Base-by-base conservation (phyloP, 2,888 invertebrate genomes). In the Limenitis camilla region DNA sequence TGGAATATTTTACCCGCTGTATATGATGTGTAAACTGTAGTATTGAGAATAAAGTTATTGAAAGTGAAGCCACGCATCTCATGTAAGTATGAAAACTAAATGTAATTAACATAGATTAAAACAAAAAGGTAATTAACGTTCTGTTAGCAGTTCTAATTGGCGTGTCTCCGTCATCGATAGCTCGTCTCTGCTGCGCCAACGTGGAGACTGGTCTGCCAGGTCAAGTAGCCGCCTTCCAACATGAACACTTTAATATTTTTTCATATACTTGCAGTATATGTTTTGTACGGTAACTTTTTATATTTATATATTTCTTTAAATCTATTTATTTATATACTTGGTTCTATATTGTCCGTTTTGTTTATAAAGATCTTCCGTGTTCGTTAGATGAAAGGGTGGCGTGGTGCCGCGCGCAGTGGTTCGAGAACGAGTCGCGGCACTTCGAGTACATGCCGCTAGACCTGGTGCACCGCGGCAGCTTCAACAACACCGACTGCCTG, bases 401-500 rank as follows among this genome's bases (percentile, higher is more conserved):
- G 43, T 27, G 33, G 43, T 5, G 6, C 49, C 56, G 29, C 41
- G 35, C 19, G 63, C 66, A 69, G 48, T 44, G 50, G 39, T 55
- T 61, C 36, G 55, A 56, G 5, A 49, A 66, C 42, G 51, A 61
- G 5, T 40, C 36, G 1, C 27, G 10, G 30, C 36, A 40, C 11
- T 72, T 62, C 62, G 10, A 61, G 50, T 58, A 52, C 31, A 51
- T 65, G 5, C 47, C 55, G 1, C 58, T 67, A 42, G 68, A 67
- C 52, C 42, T 45, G 57, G 33, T 46, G 30, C 64, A 65, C 53
- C 69, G 68, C 49, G 69, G 71, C 54, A 54, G 62, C 44, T 71
- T 65, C 60, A 69, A 71, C 61, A 63, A 59, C 48, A 59, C 59
- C 46, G 6, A 44, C 29, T 74, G 73, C 61, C 19, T 65, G 36